These are phyloP conservation scores for Carabus problematicus DNA, from an alignment of 2,888 invertebrate species.

Conservation along the genomic window DNA sequence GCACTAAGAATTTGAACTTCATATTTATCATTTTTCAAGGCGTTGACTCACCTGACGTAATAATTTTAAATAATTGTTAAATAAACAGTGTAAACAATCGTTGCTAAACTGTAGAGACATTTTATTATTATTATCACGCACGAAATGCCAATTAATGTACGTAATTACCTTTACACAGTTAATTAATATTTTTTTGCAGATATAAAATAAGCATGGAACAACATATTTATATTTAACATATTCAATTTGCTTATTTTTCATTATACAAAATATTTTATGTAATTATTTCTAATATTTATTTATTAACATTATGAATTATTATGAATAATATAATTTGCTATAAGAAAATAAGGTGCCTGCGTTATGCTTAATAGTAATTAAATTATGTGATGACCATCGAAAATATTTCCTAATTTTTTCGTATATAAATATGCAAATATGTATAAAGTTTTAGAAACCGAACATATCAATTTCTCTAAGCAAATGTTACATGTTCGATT, in stretches of 20 bases:
- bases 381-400: no score
- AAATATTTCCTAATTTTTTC: neutral
- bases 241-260: neutral
- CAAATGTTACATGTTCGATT: constrained; percentile 27
- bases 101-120: no score
- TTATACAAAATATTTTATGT: neutral
- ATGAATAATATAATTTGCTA: neutral
- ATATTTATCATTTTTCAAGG: constrained; percentile 35
- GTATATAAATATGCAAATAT: no score
- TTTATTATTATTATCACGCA: constrained; percentile 11
- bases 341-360: neutral
- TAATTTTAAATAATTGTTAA: constrained; percentile 28
- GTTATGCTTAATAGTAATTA: no score
- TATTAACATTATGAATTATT: neutral
- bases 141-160: neutral
- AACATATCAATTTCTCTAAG: constrained; percentile 27
- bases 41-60: constrained; percentile 25
- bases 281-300: no score
- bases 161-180: neutral
- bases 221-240: neutral
- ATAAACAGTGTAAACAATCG: constrained; percentile 20
- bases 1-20: constrained; percentile 33
- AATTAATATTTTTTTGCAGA: neutral
- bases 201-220: neutral
- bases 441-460: constrained; percentile 18